A percentile compares a stretch with the other conserved stretches of the same genome.
Evolutionary conservation across 2,888 invertebrate genomes (phyloP).

Genomic region (Napeogenes sylphis): DNA sequence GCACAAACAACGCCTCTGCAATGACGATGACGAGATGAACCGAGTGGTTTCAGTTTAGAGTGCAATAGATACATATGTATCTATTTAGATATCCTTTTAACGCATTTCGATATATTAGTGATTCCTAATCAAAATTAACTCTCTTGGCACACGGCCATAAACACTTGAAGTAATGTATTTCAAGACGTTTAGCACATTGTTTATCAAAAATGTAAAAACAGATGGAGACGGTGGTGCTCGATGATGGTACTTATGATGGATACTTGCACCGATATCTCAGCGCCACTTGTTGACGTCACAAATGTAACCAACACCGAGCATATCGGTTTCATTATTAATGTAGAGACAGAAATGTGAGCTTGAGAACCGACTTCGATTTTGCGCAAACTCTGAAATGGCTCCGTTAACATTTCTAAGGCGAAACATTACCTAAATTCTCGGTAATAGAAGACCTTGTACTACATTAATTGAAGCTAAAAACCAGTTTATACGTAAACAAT

Average conservation of each 20-base stretch:
- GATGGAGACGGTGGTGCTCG: background rate
- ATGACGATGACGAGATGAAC: too few relatives aligned
- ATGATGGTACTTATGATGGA: too few relatives aligned
- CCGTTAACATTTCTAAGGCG: constrained; percentile 5
- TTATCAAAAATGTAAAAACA: background rate
- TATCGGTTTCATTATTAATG: constrained; percentile 31
- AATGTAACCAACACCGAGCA: constrained; percentile 28
- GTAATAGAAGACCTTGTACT: constrained; percentile 20
- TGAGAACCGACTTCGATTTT: constrained; percentile 9
- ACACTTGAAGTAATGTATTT: background rate
- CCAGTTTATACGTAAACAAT: constrained; percentile 23
- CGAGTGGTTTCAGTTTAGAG: too few relatives aligned
- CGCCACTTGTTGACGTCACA: constrained; percentile 24
- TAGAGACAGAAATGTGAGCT: constrained; percentile 26
- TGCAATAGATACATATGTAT: too few relatives aligned
- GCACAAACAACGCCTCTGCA: too few relatives aligned
- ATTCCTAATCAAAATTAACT: too few relatives aligned
- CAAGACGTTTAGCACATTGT: background rate
- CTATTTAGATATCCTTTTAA: too few relatives aligned
- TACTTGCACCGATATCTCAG: constrained; percentile 7
- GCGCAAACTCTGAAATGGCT: constrained; percentile 19
- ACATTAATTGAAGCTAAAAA: constrained; percentile 26
- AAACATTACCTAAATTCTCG: constrained; percentile 11
- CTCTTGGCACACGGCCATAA: background rate
- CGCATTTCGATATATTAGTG: too few relatives aligned